These are phyloP conservation scores for Beris morrisii DNA, from an alignment of 2,888 invertebrate species.

Conservation along the genomic window DNA sequence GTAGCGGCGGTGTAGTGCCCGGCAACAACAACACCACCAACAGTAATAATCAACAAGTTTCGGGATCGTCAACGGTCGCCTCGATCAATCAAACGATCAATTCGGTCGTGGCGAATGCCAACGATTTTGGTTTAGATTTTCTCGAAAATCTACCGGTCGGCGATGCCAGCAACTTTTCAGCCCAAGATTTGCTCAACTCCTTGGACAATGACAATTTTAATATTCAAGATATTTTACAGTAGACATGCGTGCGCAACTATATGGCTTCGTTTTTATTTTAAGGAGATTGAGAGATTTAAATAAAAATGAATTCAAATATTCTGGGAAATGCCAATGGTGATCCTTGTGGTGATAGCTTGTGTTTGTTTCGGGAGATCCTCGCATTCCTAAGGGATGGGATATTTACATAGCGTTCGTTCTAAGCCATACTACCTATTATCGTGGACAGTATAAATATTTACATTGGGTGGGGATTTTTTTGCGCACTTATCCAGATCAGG, in stretches of 20 bases:
- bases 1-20: slow-evolving; percentile 16
- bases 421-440: slow-evolving; percentile 26
- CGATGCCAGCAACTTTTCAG: slow-evolving; percentile 75
- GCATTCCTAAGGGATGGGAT: slow-evolving; percentile 32
- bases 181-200: slow-evolving; percentile 80
- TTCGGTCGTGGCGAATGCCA: slow-evolving; percentile 54
- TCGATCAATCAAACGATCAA: slow-evolving; percentile 54
- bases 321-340: slow-evolving; percentile 17
- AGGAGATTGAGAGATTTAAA: neutral
- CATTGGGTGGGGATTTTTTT: no score
- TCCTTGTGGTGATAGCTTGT: slow-evolving; percentile 30
- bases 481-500: no score
- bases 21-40: slow-evolving; percentile 19
- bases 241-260: neutral
- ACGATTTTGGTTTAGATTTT: slow-evolving; percentile 82
- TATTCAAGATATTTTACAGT: slow-evolving; percentile 61
- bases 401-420: slow-evolving; percentile 23
- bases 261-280: neutral
- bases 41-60: slow-evolving; percentile 40
- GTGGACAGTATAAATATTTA: slow-evolving; percentile 27
- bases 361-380: slow-evolving; percentile 29
- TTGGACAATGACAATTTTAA: slow-evolving; percentile 76
- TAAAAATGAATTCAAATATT: neutral
- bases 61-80: slow-evolving; percentile 39
- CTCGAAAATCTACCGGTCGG: slow-evolving; percentile 77